Evolutionary conservation across 2,797 vertebrate species (phyloP).

Genomic region (Rhynchonycteris naso): DNA sequence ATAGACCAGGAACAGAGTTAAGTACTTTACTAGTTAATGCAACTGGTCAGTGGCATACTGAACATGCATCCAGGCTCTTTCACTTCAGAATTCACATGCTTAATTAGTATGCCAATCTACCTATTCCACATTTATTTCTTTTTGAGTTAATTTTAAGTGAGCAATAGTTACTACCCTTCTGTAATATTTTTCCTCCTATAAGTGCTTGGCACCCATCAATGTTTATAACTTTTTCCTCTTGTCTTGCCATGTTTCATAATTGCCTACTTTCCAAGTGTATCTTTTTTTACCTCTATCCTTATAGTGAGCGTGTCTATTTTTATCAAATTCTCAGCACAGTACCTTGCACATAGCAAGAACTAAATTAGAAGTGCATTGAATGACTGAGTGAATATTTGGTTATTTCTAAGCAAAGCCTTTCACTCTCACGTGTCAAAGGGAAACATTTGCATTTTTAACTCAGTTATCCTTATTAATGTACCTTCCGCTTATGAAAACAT

Average conservation of each 20-base stretch:
- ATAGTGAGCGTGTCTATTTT: background rate
- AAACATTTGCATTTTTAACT: conserved; percentile 25
- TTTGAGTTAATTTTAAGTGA: conserved; percentile 14
- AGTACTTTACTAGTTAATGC: background rate
- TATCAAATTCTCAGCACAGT: background rate
- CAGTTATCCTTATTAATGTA: background rate
- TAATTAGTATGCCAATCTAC: background rate
- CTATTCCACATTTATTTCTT: conserved; percentile 9
- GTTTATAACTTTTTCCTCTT: conserved; percentile 31
- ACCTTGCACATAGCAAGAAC: background rate
- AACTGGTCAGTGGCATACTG: no score
- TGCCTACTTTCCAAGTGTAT: conserved; percentile 1
- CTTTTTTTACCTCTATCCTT: background rate
- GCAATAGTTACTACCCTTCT: background rate
- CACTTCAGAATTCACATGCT: background rate
- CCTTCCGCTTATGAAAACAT: conserved; percentile 28
- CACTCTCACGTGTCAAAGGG: background rate
- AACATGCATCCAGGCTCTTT: background rate
- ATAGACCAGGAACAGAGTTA: background rate
- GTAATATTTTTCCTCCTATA: background rate
- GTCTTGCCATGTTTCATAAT: conserved; percentile 17
- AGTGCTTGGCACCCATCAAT: background rate
- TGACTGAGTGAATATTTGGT: background rate
- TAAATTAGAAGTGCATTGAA: background rate
- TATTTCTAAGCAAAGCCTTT: background rate